These are phyloP conservation scores for Sebastolobus altivelis DNA, from an alignment of 2,797 vertebrate genomes.

Conservation along the genomic window DNA sequence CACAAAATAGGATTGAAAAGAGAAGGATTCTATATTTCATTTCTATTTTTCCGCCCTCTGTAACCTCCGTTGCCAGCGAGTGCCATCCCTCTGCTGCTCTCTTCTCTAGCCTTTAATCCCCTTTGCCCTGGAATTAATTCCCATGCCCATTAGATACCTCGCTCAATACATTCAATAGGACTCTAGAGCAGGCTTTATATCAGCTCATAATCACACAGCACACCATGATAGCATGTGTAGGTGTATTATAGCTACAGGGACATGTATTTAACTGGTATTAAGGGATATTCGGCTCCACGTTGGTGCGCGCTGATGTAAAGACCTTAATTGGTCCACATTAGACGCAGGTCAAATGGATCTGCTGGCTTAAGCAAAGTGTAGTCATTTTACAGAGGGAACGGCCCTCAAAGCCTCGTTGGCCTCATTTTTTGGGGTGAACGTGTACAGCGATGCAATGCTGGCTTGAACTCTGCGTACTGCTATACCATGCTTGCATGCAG, in stretches of 20 bases:
- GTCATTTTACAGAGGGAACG: conserved; percentile 60
- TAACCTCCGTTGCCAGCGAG: conserved; percentile 69
- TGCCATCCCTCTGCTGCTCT: conserved; percentile 70
- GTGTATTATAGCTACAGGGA: conserved; percentile 76
- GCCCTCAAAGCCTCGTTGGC: conserved; percentile 63
- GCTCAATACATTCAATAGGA: conserved; percentile 72
- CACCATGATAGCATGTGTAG: conserved; percentile 73
- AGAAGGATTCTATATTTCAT: conserved; percentile 68
- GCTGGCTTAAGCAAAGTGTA: conserved; percentile 74
- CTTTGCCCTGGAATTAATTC: conserved; percentile 82
- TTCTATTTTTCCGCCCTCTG: conserved; percentile 71
- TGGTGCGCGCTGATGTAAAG: conserved; percentile 70
- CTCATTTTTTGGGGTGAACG: conserved; percentile 64
- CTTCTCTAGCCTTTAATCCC: conserved; percentile 79
- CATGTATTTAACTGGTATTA: conserved; percentile 82
- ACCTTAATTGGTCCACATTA: conserved; percentile 83
- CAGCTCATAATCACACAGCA: conserved; percentile 74
- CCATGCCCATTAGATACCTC: conserved; percentile 81
- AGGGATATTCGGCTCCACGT: conserved; percentile 75
- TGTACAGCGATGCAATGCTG: conserved; percentile 24
- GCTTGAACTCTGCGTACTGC: conserved; percentile 48
- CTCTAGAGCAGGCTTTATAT: conserved; percentile 76
- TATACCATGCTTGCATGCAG: conserved; percentile 55
- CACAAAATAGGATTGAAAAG: conserved; percentile 70
- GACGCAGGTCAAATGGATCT: conserved; percentile 79